These are phyloP conservation scores for Heliconius hermathena DNA, from an alignment of 1,140 invertebrate genomes.

Conservation along the genomic window DNA sequence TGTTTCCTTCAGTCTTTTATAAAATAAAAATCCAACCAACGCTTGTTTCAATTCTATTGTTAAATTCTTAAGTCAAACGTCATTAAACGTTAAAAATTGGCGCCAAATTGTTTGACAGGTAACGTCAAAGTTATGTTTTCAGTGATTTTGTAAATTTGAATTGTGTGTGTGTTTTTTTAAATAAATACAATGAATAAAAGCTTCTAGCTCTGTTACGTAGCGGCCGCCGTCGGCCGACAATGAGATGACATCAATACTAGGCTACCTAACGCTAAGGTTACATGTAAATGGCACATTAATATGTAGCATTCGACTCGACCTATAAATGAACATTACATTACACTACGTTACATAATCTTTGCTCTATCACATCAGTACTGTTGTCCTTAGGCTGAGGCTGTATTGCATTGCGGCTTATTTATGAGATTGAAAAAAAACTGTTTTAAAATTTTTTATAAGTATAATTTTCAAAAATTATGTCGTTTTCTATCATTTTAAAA, in stretches of 20 bases:
- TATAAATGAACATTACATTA: slow-evolving; percentile 55
- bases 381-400: slow-evolving; percentile 37
- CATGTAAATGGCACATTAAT: slow-evolving; percentile 74
- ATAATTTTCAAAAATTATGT: not conserved
- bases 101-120: not conserved
- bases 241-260: slow-evolving; percentile 39
- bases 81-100: not conserved
- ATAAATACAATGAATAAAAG: slow-evolving; percentile 7
- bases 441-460: not conserved
- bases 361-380: slow-evolving; percentile 67
- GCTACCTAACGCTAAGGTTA: slow-evolving; percentile 53
- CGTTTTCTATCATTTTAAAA: no score
- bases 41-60: not conserved
- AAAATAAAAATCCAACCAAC: not conserved
- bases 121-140: not conserved
- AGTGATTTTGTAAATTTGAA: not conserved
- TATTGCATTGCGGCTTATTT: slow-evolving; percentile 27
- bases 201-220: not conserved
- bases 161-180: not conserved
- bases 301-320: slow-evolving; percentile 67
- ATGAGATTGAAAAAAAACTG: not conserved
- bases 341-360: slow-evolving; percentile 56
- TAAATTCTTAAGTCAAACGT: not conserved
- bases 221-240: slow-evolving; percentile 33
- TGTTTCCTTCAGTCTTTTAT: not conserved